Evolutionary conservation across 2,797 vertebrate genomes (phyloP).

Genomic region (Alexandromys oeconomus): DNA sequence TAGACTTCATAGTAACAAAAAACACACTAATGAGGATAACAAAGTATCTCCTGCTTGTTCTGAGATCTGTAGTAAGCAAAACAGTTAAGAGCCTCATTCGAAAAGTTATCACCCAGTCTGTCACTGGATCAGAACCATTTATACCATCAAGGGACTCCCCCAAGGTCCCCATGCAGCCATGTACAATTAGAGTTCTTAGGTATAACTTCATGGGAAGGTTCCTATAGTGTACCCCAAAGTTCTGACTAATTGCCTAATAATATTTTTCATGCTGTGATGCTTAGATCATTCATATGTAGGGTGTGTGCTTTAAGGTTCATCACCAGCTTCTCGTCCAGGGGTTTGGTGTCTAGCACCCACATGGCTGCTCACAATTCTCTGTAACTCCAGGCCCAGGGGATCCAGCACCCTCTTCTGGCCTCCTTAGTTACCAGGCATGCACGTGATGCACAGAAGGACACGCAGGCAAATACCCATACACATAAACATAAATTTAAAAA

Average conservation of each 20-base stretch:
- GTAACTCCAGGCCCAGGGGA: background rate
- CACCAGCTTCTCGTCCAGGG: background rate
- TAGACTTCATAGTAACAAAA: background rate
- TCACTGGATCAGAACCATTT: constrained; percentile 45
- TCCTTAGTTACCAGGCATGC: background rate
- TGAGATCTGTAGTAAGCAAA: constrained; percentile 62
- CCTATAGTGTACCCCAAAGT: background rate
- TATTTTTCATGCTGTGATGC: background rate
- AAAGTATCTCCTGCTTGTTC: constrained; percentile 57
- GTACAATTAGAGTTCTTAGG: background rate
- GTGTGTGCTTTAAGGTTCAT: background rate
- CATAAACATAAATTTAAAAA: background rate
- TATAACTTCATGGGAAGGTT: background rate
- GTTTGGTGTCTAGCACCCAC: background rate
- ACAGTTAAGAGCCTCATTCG: constrained; percentile 7
- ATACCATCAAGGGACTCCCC: background rate
- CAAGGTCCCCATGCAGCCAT: background rate
- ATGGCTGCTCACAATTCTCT: background rate
- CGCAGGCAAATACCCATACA: background rate
- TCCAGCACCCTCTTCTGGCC: background rate
- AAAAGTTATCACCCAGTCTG: background rate
- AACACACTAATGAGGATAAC: constrained; percentile 7
- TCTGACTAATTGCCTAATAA: background rate
- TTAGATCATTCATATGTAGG: background rate
- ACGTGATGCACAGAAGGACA: background rate